phyloP scores from a whole-genome alignment of 1,140 invertebrate genomes.

The Papilio xuthus region DNA sequence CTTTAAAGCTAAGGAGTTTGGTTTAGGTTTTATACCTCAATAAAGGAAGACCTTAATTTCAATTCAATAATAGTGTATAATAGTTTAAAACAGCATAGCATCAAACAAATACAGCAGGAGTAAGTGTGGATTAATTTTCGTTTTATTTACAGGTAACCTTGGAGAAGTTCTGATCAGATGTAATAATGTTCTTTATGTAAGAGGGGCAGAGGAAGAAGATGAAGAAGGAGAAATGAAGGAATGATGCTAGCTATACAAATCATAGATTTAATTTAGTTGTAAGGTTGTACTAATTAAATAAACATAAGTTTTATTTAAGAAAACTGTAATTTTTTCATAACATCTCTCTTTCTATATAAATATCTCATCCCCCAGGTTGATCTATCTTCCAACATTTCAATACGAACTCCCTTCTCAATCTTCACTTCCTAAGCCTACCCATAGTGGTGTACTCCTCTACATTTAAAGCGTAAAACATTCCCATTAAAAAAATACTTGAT shows the following conservation, averaged over 20 bases:
- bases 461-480: neutral
- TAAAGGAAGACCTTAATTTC: too few species aligned
- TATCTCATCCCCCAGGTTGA: too few species aligned
- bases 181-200: constrained; percentile 99
- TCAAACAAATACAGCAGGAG: neutral
- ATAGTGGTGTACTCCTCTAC: too few species aligned
- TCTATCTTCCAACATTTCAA: too few species aligned
- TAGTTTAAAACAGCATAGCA: too few species aligned
- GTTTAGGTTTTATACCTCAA: too few species aligned
- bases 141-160: constrained; percentile 87
- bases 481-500: neutral
- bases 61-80: too few species aligned
- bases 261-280: constrained; percentile 35
- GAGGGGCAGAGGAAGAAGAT: constrained; percentile 98
- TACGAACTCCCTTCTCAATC: too few species aligned
- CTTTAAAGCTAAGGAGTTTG: neutral
- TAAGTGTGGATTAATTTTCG: neutral
- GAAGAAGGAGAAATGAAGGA: constrained; percentile 98
- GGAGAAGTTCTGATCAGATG: constrained; percentile 99
- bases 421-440: too few species aligned
- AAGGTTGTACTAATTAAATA: constrained; percentile 33
- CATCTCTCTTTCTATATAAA: neutral
- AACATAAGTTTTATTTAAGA: constrained; percentile 30
- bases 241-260: constrained; percentile 72
- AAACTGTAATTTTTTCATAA: neutral